These are phyloP conservation scores for Rhea americana DNA, from an alignment of 2,113 vertebrate genomes.

Conservation along the genomic window DNA sequence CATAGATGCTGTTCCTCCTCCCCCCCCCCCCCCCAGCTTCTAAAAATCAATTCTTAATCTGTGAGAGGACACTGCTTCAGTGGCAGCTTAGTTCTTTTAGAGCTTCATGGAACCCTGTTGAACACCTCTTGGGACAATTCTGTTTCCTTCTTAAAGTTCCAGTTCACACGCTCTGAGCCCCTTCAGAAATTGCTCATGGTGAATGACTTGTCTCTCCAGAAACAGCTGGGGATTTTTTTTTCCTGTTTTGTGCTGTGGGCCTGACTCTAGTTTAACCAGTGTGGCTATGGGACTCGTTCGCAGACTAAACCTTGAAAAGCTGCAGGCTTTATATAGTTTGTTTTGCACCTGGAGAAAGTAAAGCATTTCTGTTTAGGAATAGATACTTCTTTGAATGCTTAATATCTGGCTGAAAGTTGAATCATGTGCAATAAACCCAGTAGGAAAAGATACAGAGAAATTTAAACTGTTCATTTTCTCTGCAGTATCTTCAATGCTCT, in stretches of 20 bases:
- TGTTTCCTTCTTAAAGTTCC: background rate
- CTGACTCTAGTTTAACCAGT: background rate
- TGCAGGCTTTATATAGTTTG: background rate
- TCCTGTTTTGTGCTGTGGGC: background rate
- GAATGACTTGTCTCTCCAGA: background rate
- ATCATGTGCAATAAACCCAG: background rate
- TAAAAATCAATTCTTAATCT: background rate
- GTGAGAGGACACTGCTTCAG: background rate
- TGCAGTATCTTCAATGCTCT: background rate
- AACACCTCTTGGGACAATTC: background rate
- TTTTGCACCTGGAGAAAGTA: background rate
- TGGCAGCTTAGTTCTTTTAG: background rate
- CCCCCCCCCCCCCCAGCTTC: too few relatives aligned
- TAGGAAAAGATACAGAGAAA: background rate
- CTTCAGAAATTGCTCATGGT: background rate
- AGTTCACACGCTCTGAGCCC: background rate
- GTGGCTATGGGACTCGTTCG: fast-evolving
- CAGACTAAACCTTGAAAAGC: background rate
- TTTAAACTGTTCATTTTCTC: background rate
- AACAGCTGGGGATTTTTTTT: background rate
- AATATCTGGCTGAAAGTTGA: background rate
- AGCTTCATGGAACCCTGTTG: background rate
- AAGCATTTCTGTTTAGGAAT: background rate
- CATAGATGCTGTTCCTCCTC: background rate
- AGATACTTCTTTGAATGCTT: background rate